A percentile compares a stretch with the other conserved stretches of the same genome.
Evolutionary conservation across 2,888 invertebrate genomes (phyloP).

Genomic region (Ptychoptera contaminata): DNA sequence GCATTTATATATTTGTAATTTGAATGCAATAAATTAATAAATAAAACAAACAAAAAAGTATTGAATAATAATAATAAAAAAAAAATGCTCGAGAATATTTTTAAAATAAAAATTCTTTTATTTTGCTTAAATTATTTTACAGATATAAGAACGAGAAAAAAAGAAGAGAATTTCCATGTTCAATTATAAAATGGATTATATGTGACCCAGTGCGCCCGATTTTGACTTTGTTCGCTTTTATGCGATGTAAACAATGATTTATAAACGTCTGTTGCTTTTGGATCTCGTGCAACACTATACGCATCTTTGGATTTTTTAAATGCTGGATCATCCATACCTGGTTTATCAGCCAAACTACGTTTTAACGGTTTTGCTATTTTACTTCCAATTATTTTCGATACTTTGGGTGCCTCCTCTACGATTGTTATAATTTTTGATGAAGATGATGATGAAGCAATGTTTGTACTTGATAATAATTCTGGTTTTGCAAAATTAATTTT

Average conservation of each 20-base stretch:
- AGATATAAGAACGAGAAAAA: too few species aligned
- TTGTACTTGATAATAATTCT: background rate
- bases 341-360: conserved; percentile 18
- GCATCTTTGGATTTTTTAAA: conserved; percentile 61
- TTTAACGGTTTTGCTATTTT: conserved; percentile 11
- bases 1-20: too few species aligned
- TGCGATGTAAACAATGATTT: conserved; percentile 93
- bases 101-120: too few species aligned
- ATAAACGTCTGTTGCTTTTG: conserved; percentile 75
- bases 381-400: conserved; percentile 6
- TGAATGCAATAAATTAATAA: too few species aligned
- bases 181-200: conserved; percentile 91
- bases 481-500: background rate
- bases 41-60: too few species aligned
- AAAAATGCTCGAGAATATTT: too few species aligned
- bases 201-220: conserved; percentile 92
- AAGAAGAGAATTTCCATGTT: conserved; percentile 10
- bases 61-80: too few species aligned
- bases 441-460: background rate
- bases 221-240: conserved; percentile 69
- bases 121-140: too few species aligned
- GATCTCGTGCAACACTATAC: conserved; percentile 82
- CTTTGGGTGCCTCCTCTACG: conserved; percentile 10
- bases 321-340: conserved; percentile 44
- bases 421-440: background rate